phyloP scores from a whole-genome alignment of 2,797 vertebrate species.

The Vultur gryphus region DNA sequence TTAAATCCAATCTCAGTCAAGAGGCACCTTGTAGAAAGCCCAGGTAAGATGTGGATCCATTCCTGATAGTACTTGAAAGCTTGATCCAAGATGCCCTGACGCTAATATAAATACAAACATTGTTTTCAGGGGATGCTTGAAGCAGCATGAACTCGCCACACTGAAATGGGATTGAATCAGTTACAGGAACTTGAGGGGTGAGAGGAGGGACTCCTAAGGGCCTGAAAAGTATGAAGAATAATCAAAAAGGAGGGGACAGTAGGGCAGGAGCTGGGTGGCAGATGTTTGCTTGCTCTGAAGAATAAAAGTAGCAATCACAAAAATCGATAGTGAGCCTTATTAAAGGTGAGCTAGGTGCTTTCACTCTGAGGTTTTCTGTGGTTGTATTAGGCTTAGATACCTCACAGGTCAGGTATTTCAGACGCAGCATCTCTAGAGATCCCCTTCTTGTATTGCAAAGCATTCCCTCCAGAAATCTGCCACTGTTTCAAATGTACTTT shows the following conservation, averaged over 20 bases:
- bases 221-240: constrained; percentile 20
- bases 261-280: background rate
- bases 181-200: background rate
- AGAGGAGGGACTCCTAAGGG: background rate
- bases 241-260: background rate
- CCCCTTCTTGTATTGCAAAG: background rate
- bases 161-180: background rate
- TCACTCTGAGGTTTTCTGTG: constrained; percentile 16
- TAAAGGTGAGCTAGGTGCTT: constrained; percentile 50
- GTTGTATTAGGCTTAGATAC: constrained; percentile 4
- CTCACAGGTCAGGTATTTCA: constrained; percentile 20
- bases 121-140: background rate
- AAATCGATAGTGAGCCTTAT: constrained; percentile 42
- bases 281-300: constrained; percentile 32
- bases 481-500: constrained; percentile 25
- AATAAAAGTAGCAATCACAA: constrained; percentile 44
- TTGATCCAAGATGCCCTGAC: background rate
- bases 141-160: accelerated
- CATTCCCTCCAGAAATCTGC: background rate
- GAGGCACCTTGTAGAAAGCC: background rate
- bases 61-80: background rate
- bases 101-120: background rate
- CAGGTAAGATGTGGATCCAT: background rate
- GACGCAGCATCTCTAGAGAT: constrained; percentile 23
- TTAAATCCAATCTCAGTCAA: background rate